Percentiles rank a stretch among this genome's conserved stretches.
Conservation (phyloP, 2,113 vertebrate species). For the Meleagris gallopavo region DNA sequence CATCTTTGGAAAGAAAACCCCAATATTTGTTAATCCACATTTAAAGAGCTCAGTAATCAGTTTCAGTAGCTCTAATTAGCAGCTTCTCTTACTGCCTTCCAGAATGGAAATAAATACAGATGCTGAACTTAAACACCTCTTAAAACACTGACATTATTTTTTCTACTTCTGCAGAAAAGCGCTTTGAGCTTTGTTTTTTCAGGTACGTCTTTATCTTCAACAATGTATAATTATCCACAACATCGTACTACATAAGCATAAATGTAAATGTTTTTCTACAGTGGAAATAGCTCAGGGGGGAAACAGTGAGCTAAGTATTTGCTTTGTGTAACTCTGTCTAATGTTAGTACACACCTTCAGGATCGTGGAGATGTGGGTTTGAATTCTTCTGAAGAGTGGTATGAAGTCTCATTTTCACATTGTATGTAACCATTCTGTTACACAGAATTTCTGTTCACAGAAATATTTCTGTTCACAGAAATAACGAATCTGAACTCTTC, state of each 20-base stretch:
- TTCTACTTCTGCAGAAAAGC: not conserved
- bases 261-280: not conserved
- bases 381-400: not conserved
- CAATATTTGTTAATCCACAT: not conserved
- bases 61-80: not conserved
- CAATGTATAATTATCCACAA: not conserved
- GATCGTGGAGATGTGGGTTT: not conserved
- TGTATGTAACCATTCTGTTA: not conserved
- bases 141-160: not conserved
- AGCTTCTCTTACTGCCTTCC: not conserved
- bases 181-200: not conserved
- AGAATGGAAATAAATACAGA: not conserved
- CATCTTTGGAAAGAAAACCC: not conserved
- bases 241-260: not conserved
- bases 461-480: not conserved
- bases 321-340: not conserved
- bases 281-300: not conserved
- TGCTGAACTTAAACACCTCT: not conserved
- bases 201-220: not conserved
- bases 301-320: constrained; percentile 3
- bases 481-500: not conserved
- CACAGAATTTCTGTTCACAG: too few relatives aligned
- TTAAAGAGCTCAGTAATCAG: not conserved
- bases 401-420: not conserved
- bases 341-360: not conserved